These are phyloP conservation scores for Meteorus cinctellus DNA, from an alignment of 2,888 invertebrate genomes.

Conservation along the genomic window DNA sequence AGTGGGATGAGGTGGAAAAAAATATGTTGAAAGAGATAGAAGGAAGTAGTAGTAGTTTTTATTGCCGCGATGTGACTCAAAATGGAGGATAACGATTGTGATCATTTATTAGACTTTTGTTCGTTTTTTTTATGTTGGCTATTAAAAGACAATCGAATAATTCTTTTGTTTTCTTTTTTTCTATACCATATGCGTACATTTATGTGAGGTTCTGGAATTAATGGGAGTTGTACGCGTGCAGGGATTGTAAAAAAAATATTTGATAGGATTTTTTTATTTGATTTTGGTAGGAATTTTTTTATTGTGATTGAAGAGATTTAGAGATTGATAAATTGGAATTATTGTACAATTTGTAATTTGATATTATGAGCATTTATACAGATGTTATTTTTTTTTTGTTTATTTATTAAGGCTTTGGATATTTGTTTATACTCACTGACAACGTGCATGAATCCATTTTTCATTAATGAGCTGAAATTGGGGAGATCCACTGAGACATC, in stretches of 20 bases:
- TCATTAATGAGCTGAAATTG: conserved; percentile 81
- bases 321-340: neutral
- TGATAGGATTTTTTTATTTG: too few relatives aligned
- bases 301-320: too few relatives aligned
- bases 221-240: too few relatives aligned
- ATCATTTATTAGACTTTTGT: neutral
- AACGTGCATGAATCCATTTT: conserved; percentile 81
- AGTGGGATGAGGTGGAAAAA: neutral
- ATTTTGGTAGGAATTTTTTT: too few relatives aligned
- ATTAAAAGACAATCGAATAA: too few relatives aligned
- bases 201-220: too few relatives aligned
- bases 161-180: too few relatives aligned
- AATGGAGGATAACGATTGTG: neutral
- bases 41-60: conserved; percentile 8
- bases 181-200: too few relatives aligned
- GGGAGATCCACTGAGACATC: conserved; percentile 85
- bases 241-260: too few relatives aligned
- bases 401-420: neutral
- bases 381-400: neutral
- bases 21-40: conserved; percentile 17
- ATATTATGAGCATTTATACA: too few relatives aligned
- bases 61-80: neutral
- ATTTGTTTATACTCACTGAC: conserved; percentile 78
- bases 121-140: too few relatives aligned
- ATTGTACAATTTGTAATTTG: neutral